These are phyloP conservation scores for Sminthopsis crassicaudata DNA, from an alignment of 2,113 vertebrate species.

Conservation along the genomic window DNA sequence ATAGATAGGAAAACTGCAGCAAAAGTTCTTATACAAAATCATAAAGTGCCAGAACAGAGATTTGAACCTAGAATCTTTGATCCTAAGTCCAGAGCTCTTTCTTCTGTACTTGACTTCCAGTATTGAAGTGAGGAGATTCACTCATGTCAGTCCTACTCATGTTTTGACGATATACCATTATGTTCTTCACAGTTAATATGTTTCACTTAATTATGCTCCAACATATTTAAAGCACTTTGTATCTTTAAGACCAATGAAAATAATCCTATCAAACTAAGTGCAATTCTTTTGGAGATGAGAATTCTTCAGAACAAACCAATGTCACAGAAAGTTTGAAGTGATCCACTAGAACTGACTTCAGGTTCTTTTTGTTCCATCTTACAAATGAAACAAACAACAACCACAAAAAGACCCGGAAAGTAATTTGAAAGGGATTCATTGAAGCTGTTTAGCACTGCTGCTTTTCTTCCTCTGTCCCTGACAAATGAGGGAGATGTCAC, in stretches of 20 bases:
- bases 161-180: constrained; percentile 15
- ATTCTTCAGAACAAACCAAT: constrained; percentile 56
- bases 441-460: not conserved
- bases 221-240: constrained; percentile 53
- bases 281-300: constrained; percentile 53
- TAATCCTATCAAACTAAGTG: constrained; percentile 53
- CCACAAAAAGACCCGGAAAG: constrained; percentile 57
- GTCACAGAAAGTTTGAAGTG: constrained; percentile 29
- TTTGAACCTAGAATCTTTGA: not conserved
- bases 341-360: constrained; percentile 42
- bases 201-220: constrained; percentile 40
- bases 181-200: not conserved
- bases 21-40: not conserved
- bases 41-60: not conserved
- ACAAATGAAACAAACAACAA: constrained; percentile 48
- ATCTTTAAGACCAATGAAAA: constrained; percentile 49
- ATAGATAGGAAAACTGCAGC: not conserved
- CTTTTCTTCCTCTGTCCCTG: constrained; percentile 66
- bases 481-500: constrained; percentile 69
- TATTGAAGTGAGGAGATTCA: constrained; percentile 20
- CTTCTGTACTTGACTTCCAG: not conserved
- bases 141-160: constrained; percentile 49
- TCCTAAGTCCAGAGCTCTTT: not conserved
- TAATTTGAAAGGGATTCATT: constrained; percentile 52
- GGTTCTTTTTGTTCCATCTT: constrained; percentile 53